A percentile compares a stretch with the other conserved stretches of the same genome.
Conservation (phyloP, 2,888 invertebrate species). For the Andrena fulva region DNA sequence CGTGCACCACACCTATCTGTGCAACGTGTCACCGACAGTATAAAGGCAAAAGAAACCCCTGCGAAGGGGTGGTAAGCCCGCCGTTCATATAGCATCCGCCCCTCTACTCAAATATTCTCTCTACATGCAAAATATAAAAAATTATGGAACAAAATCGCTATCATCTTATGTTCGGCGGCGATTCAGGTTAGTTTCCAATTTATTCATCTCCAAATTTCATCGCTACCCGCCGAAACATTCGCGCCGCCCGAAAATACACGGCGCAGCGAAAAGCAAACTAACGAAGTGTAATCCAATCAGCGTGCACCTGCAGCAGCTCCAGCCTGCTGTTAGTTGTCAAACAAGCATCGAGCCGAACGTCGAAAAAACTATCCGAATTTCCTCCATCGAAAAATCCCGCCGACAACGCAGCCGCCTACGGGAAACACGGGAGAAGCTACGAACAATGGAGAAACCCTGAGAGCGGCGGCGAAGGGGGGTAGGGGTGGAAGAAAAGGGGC, state of each 20-base stretch:
- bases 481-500: slow-evolving; percentile 33
- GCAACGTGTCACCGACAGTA: slow-evolving; percentile 59
- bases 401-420: slow-evolving; percentile 20
- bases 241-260: too few relatives aligned
- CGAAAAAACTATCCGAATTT: slow-evolving; percentile 18
- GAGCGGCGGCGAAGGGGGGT: background rate
- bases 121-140: too few relatives aligned
- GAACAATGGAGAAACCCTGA: slow-evolving; percentile 11
- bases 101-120: background rate
- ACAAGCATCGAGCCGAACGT: background rate
- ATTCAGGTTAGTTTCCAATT: too few relatives aligned
- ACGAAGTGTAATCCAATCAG: too few relatives aligned
- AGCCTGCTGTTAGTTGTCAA: too few relatives aligned
- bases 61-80: slow-evolving; percentile 50
- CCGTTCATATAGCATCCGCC: background rate
- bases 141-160: too few relatives aligned
- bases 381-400: background rate
- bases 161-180: too few relatives aligned
- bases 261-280: too few relatives aligned
- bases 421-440: slow-evolving; percentile 19
- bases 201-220: too few relatives aligned
- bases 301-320: too few relatives aligned
- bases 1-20: slow-evolving; percentile 50
- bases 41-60: slow-evolving; percentile 49
- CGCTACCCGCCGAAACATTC: too few relatives aligned